Evolutionary conservation across 2,888 invertebrate genomes (phyloP), one percentile per base, ranked within the genome.

Genomic region (Xiphydria camelus): DNA sequence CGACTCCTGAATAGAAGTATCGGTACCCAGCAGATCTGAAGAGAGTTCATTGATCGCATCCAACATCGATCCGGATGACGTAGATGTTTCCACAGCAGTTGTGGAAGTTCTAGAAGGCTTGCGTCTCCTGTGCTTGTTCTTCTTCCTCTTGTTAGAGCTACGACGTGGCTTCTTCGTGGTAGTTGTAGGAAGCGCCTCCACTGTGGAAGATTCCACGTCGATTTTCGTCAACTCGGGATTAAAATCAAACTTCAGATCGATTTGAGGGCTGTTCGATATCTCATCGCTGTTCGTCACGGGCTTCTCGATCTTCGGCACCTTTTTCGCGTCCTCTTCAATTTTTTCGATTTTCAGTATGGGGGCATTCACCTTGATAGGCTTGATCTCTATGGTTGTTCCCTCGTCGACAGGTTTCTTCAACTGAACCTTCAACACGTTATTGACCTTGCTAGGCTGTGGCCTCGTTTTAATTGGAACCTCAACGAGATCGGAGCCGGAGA

Each of bases 141-240:
- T 73, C 71, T 83, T 83, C 45, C 76, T 65, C 48, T 77, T 81
- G 3, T 73, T 78, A 21, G 79, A 76, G 29, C 61, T 76, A 7
- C 79, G 71, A 60, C 79, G 80, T 1, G 80, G 79, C 45, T 80
- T 81, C 47, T 81, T 82, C 2, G 81, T 80, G 1, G 80, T 78
- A 0, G 76, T 73, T 1, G 79, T 70, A n/a, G 32, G 32, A 43
- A 79, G 78, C 47, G 76, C 72, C 56, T 73, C 70, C 20, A 70
- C 50, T 14, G 73, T 53, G 22, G 79, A 62, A 49, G 70, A 55
- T 58, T 75, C 60, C 46, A 76, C 56, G 55, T 73, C 66, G 53
- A 76, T 61, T 61, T 83, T 72, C 14, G 64, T 66, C 23, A 65
- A 20, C 15, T 67, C 68, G 0, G 70, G 66, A 39, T 64, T 65